Percentiles rank a stretch among this genome's conserved stretches.
Evolutionary conservation across 1,140 invertebrate species (phyloP).

Genomic region (Lasioglossum baleicum): DNA sequence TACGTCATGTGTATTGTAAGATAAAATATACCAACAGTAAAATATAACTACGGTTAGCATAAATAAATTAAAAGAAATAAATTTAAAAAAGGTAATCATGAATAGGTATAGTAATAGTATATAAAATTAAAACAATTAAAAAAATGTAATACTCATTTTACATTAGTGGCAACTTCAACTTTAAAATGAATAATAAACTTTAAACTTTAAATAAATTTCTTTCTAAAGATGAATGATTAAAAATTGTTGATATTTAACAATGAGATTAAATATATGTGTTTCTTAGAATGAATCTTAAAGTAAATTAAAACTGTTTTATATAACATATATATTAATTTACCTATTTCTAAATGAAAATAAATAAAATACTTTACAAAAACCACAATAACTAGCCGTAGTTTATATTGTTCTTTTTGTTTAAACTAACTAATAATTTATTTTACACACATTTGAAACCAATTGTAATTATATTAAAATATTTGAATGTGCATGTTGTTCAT

Average conservation of each 20-base stretch:
- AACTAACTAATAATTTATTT: slow-evolving; percentile 40
- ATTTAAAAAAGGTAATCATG: neutral
- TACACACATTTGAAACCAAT: slow-evolving; percentile 13
- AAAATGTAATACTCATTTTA: too few species aligned
- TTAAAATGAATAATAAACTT: slow-evolving; percentile 14
- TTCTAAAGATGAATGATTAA: slow-evolving; percentile 3
- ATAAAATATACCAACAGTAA: slow-evolving; percentile 8
- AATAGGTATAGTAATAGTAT: neutral
- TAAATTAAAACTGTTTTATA: slow-evolving; percentile 31
- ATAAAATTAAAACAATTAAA: too few species aligned
- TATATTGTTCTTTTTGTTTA: slow-evolving; percentile 26
- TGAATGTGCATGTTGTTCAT: too few species aligned
- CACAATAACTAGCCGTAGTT: slow-evolving; percentile 12
- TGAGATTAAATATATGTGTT: slow-evolving; percentile 34
- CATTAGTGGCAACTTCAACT: neutral
- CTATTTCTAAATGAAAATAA: slow-evolving; percentile 49
- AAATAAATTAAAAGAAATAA: slow-evolving; percentile 29
- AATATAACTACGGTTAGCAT: slow-evolving; percentile 8
- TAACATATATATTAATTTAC: slow-evolving; percentile 56
- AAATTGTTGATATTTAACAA: slow-evolving; percentile 26
- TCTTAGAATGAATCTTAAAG: slow-evolving; percentile 20
- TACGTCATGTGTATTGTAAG: neutral
- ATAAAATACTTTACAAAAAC: slow-evolving; percentile 56
- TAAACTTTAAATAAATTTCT: slow-evolving; percentile 16
- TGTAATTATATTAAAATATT: too few species aligned